phyloP scores from a whole-genome alignment of 64 coral and sea anemone species.

The Pocillopora verrucosa region DNA sequence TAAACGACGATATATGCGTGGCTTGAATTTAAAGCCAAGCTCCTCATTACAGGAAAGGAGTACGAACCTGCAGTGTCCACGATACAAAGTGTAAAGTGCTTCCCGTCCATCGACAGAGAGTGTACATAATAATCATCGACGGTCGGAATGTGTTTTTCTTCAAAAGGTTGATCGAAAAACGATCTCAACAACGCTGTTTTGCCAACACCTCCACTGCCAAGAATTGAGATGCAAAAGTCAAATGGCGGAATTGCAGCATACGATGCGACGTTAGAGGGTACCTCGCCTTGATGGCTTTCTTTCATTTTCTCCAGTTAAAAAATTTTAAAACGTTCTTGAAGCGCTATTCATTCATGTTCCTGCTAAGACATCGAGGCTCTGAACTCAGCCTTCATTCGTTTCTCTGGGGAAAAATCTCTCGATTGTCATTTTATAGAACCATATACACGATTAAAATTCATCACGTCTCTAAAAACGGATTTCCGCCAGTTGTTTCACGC shows the following conservation, averaged over 20 bases:
- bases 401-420: constrained; percentile 6
- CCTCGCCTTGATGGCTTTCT: neutral
- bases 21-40: constrained; percentile 56
- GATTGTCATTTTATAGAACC: neutral
- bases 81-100: constrained; percentile 53
- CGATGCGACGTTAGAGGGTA: constrained; percentile 26
- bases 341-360: neutral
- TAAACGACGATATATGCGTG: constrained; percentile 80
- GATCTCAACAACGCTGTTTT: constrained; percentile 74
- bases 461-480: neutral
- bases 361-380: neutral
- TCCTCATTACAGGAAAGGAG: constrained; percentile 75
- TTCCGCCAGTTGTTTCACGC: no score
- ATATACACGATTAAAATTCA: neutral
- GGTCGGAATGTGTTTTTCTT: constrained; percentile 71
- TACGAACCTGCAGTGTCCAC: constrained; percentile 81
- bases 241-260: constrained; percentile 33
- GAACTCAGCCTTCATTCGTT: neutral
- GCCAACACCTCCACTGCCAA: constrained; percentile 71
- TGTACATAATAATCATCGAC: constrained; percentile 81
- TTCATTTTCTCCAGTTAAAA: neutral
- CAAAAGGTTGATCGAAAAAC: constrained; percentile 70
- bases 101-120: constrained; percentile 43
- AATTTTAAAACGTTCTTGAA: neutral
- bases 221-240: constrained; percentile 74